These are phyloP conservation scores for Eumeta japonica DNA, from an alignment of 1,140 invertebrate species.

Conservation along the genomic window DNA sequence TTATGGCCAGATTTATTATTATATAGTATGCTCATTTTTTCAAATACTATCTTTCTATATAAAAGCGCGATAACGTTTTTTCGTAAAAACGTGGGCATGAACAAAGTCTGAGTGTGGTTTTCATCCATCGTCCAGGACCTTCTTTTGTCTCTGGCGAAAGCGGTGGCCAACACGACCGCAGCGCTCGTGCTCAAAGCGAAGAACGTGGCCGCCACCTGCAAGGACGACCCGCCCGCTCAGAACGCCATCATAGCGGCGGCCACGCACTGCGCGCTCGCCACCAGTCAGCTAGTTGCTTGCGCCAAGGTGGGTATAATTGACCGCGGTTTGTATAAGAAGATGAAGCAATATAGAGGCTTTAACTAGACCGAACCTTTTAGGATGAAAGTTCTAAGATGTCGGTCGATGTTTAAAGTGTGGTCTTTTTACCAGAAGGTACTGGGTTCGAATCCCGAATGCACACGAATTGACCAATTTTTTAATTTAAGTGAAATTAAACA, in stretches of 20 bases:
- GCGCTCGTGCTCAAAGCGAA: conserved; percentile 93
- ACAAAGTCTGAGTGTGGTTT: not conserved
- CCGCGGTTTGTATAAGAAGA: not conserved
- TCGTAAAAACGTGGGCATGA: not conserved
- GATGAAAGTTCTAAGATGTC: too few relatives aligned
- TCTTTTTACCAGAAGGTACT: too few relatives aligned
- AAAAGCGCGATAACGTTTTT: too few relatives aligned
- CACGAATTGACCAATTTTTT: too few relatives aligned
- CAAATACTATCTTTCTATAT: too few relatives aligned
- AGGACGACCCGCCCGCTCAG: conserved; percentile 68
- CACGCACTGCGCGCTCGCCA: conserved; percentile 94
- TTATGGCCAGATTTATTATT: too few relatives aligned
- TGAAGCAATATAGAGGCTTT: not conserved
- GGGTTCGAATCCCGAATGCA: too few relatives aligned
- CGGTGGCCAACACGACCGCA: conserved; percentile 95
- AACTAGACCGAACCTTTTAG: not conserved
- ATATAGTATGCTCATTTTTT: too few relatives aligned
- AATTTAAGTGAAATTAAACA: too few relatives aligned
- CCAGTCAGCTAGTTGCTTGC: conserved; percentile 95
- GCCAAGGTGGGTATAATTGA: conserved; percentile 70
- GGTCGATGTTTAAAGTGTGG: too few relatives aligned
- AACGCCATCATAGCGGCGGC: conserved; percentile 93
- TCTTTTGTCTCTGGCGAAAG: conserved; percentile 86
- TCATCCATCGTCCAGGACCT: conserved; percentile 63
- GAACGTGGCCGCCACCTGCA: conserved; percentile 85